These are phyloP conservation scores for Rallus crepitans DNA, from an alignment of 2,797 vertebrate species.

Conservation along the genomic window DNA sequence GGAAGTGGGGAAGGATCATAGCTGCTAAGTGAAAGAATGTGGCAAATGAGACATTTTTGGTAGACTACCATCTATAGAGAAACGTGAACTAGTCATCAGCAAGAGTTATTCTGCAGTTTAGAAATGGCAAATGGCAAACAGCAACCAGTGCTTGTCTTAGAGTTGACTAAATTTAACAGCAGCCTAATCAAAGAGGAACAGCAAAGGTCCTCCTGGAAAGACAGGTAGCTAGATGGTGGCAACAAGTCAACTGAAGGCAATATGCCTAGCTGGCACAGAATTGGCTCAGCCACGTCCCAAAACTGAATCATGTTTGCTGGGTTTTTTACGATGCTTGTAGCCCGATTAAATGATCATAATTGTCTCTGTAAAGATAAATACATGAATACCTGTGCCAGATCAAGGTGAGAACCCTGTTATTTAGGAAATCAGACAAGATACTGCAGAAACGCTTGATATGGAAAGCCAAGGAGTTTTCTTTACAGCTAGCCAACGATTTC, in stretches of 20 bases:
- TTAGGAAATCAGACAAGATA: neutral
- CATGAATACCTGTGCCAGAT: neutral
- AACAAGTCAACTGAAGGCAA: neutral
- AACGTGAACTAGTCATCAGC: neutral
- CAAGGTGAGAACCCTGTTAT: neutral
- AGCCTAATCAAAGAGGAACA: neutral
- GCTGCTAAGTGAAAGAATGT: neutral
- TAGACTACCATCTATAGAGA: neutral
- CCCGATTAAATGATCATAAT: neutral
- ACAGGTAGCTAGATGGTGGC: neutral
- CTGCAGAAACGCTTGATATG: neutral
- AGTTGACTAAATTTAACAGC: neutral
- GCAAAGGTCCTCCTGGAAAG: neutral
- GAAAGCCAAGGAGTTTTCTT: neutral
- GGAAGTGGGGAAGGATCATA: neutral
- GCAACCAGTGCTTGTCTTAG: neutral
- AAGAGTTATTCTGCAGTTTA: neutral
- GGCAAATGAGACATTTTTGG: neutral
- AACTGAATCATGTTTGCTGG: neutral
- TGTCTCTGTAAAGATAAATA: neutral
- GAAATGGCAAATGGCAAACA: neutral
- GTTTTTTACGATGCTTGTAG: neutral
- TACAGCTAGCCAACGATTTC: neutral
- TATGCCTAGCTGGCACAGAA: neutral
- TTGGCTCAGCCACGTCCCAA: neutral